Evolutionary conservation across 2,113 vertebrate species (phyloP).

Genomic region (Todiramphus saurophagus): DNA sequence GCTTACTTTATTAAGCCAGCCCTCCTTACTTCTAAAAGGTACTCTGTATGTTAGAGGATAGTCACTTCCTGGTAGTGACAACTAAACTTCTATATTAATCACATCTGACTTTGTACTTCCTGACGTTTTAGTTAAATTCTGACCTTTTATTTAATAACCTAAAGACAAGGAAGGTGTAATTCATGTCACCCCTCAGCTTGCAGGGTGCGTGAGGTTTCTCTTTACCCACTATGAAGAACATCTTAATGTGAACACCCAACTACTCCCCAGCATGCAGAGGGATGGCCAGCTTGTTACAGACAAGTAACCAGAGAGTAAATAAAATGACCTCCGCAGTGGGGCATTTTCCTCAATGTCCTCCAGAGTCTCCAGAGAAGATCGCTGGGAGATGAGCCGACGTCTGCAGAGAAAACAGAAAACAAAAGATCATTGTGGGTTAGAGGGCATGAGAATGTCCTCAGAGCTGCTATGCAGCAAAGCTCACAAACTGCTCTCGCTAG

Average conservation of each 20-base stretch:
- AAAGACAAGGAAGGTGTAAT: not conserved
- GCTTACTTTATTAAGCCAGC: not conserved
- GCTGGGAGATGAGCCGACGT: slow-evolving; percentile 94
- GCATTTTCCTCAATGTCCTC: slow-evolving; percentile 99
- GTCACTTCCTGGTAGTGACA: not conserved
- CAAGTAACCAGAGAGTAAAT: not conserved
- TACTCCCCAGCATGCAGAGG: not conserved
- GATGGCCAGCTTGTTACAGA: not conserved
- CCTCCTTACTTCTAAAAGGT: not conserved
- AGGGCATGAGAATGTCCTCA: not conserved
- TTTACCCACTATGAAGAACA: not conserved
- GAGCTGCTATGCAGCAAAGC: not conserved
- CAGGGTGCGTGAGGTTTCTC: not conserved
- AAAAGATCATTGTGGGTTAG: not conserved
- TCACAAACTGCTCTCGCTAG: fast-evolving
- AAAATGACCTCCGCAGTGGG: slow-evolving; percentile 88
- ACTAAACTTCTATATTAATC: not conserved
- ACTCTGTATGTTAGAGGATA: not conserved
- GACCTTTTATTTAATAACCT: not conserved
- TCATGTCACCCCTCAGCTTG: not conserved
- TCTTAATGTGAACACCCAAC: not conserved
- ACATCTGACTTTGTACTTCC: not conserved
- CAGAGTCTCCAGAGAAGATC: slow-evolving; percentile 96
- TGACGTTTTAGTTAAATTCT: not conserved
- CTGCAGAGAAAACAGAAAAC: slow-evolving; percentile 66